These are phyloP conservation scores for Polylopha cassiicola DNA, from an alignment of 2,888 invertebrate species.

Conservation along the genomic window DNA sequence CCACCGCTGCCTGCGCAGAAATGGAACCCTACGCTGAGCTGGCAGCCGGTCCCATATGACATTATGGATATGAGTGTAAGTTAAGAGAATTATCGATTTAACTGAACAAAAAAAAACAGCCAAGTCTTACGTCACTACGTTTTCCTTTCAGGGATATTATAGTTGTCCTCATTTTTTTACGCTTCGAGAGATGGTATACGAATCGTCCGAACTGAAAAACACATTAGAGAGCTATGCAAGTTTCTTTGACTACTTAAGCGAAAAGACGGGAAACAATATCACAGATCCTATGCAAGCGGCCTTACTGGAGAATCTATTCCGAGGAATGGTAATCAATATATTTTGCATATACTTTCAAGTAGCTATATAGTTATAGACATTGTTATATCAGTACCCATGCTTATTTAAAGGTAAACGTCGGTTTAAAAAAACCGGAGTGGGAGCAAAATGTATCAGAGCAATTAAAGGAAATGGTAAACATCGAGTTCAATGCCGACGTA, in stretches of 20 bases:
- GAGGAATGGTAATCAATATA: constrained; percentile 69
- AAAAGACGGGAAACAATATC: constrained; percentile 55
- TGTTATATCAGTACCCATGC: not conserved
- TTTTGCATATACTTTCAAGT: too few species aligned
- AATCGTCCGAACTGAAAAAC: constrained; percentile 44
- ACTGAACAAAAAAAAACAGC: too few species aligned
- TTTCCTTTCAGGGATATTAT: constrained; percentile 68
- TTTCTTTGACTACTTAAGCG: constrained; percentile 45
- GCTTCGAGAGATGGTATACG: constrained; percentile 47
- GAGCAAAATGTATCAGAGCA: constrained; percentile 53
- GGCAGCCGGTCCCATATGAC: constrained; percentile 83
- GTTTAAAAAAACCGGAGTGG: constrained; percentile 56
- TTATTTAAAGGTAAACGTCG: constrained; percentile 58
- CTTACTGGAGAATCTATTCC: constrained; percentile 65
- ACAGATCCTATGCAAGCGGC: constrained; percentile 62
- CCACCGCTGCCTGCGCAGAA: constrained; percentile 75
- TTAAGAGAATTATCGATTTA: too few species aligned
- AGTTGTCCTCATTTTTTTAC: constrained; percentile 60
- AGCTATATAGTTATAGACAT: not conserved
- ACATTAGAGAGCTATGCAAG: constrained; percentile 45
- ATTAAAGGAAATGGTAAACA: constrained; percentile 64
- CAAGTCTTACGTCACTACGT: too few species aligned
- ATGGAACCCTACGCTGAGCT: constrained; percentile 77
- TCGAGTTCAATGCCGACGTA: constrained; percentile 59
- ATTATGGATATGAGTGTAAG: constrained; percentile 33